Evolutionary conservation across 2,113 vertebrate genomes (phyloP), one percentile per base, ranked within the genome.

Genomic region (Leuciscus idus): DNA sequence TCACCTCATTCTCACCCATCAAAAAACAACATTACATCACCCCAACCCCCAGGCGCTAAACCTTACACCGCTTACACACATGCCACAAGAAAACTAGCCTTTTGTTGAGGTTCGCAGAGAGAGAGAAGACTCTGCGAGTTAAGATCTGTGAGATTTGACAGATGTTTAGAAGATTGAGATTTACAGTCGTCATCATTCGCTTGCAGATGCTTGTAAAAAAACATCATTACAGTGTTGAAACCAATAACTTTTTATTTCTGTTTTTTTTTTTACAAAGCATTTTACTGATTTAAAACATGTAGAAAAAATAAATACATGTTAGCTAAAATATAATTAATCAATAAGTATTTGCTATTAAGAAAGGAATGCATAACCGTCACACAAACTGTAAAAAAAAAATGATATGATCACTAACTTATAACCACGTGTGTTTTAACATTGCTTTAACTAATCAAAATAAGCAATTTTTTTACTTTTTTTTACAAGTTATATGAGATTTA

Each of bases 11-110:
- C 90, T 95, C 93, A 90, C 94, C 93, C 94, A 93, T 91, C 80
- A 95, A 96, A 95, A 96, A 94, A 96, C 93, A 96, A 96, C 96
- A 97, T 97, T 95, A 97, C 95, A 96, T 97, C 96, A 97, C 93
- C 87, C 92, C 90, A 91, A 93, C 91, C 4, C 84, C 1, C 84
- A 79, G 92, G 94, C 93, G 90, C 94, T 96, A 95, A 97, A 98
- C 94, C 93, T 88, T 93, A 97, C 94, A 95, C 96, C 96, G 95
- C 91, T 94, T 95, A 96, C 97, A 98, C 95, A 97, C 85, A 82
- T 93, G 92, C 91, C 89, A 93, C 92, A 92, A 96, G 96, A 97
- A 97, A 96, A 95, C 92, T 78, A 93, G 93, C 92, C 95, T 95
- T 96, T 97, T 93, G 93, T 94, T 87, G 91, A 92, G 90, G 90